Conservation (phyloP, 2,113 vertebrate species). For the Archocentrus centrarchus region DNA sequence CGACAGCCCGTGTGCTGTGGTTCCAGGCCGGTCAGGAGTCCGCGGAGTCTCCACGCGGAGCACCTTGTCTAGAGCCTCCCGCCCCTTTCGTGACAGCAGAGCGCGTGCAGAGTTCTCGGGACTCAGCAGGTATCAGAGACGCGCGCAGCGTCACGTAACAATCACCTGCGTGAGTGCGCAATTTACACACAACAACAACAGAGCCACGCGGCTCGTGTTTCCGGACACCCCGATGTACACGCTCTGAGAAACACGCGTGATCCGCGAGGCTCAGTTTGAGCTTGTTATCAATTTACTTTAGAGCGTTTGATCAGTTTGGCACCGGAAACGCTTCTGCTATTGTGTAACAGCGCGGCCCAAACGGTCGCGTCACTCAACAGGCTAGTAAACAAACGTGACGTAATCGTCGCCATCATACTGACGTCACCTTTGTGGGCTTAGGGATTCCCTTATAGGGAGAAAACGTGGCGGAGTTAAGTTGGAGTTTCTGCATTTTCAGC, state of each 20-base stretch:
- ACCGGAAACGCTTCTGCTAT: neutral
- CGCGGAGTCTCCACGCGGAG: neutral
- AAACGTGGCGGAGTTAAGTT: neutral
- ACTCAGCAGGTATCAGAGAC: neutral
- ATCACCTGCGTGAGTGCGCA: constrained; percentile 8
- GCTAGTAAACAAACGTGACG: constrained; percentile 18
- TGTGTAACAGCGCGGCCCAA: neutral
- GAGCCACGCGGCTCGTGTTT: neutral
- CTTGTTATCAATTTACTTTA: neutral
- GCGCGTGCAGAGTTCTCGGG: neutral
- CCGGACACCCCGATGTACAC: neutral
- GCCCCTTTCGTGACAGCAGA: neutral
- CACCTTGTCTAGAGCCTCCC: constrained; percentile 47
- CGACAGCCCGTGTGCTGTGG: neutral
- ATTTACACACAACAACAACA: neutral
- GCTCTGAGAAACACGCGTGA: neutral
- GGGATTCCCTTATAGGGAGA: neutral
- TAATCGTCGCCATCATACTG: neutral
- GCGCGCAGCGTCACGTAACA: constrained; percentile 4
- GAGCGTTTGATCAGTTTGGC: neutral
- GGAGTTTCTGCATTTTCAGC: too few relatives aligned
- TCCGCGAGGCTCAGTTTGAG: neutral
- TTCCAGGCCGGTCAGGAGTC: neutral
- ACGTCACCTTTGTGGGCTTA: neutral
- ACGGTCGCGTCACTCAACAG: neutral